Conservation (phyloP, 2,113 vertebrate genomes). For the Cottus gobio region DNA sequence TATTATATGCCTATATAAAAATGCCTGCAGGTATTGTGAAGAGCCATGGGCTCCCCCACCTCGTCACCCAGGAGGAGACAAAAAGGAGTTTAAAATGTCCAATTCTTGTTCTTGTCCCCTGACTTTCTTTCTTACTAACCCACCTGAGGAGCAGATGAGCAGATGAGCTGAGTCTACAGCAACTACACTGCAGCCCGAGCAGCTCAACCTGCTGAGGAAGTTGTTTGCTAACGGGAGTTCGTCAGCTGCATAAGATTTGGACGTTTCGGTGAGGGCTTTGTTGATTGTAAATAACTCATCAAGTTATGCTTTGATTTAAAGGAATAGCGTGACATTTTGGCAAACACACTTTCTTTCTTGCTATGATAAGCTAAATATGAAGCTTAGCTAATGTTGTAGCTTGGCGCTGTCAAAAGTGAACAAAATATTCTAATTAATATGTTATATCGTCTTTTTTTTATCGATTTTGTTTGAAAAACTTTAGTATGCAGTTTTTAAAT, state of each 20-base stretch:
- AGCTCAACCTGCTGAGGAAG: constrained; percentile 59
- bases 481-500: not conserved
- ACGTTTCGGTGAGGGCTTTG: not conserved
- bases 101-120: constrained; percentile 19
- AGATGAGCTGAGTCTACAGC: constrained; percentile 36
- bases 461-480: not conserved
- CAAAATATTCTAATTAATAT: not conserved
- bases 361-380: not conserved
- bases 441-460: not conserved
- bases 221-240: constrained; percentile 48
- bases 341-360: not conserved
- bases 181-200: constrained; percentile 26
- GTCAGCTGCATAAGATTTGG: constrained; percentile 8
- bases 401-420: not conserved
- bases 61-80: constrained; percentile 71
- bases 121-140: constrained; percentile 27
- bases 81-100: constrained; percentile 75
- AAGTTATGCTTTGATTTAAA: not conserved
- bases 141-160: constrained; percentile 37
- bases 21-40: constrained; percentile 76
- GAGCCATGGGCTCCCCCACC: constrained; percentile 51
- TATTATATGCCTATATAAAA: constrained; percentile 76
- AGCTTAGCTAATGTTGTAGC: too few relatives aligned
- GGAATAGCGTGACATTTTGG: not conserved
- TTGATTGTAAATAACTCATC: not conserved